A percentile compares a stretch with the other conserved stretches of the same genome.
phyloP scores from a whole-genome alignment of 2,797 vertebrate genomes.

The Melanotaenia trifasciata region DNA sequence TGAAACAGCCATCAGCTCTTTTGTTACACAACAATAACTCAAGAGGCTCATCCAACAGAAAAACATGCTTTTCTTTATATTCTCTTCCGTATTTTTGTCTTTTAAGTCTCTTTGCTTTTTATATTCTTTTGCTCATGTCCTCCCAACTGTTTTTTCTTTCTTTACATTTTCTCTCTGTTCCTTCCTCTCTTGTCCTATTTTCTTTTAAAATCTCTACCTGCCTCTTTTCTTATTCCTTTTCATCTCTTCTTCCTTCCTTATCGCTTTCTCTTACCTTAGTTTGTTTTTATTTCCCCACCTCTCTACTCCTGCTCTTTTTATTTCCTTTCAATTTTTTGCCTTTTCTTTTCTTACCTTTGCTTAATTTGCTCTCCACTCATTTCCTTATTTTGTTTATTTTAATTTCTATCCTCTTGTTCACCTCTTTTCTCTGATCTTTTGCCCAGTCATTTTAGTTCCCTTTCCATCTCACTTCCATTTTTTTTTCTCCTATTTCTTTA shows the following conservation, averaged over 20 bases:
- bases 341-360: background rate
- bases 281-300: no score
- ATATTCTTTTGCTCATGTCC: background rate
- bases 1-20: constrained; percentile 69
- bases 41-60: constrained; percentile 59
- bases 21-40: constrained; percentile 65
- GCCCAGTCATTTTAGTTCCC: background rate
- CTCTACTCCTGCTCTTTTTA: no score
- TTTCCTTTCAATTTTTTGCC: background rate
- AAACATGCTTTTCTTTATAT: constrained; percentile 49
- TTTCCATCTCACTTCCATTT: background rate
- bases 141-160: background rate
- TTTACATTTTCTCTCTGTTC: background rate
- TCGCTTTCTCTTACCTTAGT: background rate
- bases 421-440: background rate
- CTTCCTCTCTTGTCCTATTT: background rate
- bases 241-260: background rate
- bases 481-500: background rate
- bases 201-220: background rate
- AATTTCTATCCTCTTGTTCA: background rate
- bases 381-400: background rate
- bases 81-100: constrained; percentile 1
- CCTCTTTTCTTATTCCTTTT: background rate
- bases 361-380: background rate
- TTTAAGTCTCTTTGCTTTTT: background rate